Percentiles rank a stretch among this genome's conserved stretches.
These are phyloP conservation scores for Cirrhinus molitorella DNA, from an alignment of 2,797 vertebrate species.

Conservation along the genomic window DNA sequence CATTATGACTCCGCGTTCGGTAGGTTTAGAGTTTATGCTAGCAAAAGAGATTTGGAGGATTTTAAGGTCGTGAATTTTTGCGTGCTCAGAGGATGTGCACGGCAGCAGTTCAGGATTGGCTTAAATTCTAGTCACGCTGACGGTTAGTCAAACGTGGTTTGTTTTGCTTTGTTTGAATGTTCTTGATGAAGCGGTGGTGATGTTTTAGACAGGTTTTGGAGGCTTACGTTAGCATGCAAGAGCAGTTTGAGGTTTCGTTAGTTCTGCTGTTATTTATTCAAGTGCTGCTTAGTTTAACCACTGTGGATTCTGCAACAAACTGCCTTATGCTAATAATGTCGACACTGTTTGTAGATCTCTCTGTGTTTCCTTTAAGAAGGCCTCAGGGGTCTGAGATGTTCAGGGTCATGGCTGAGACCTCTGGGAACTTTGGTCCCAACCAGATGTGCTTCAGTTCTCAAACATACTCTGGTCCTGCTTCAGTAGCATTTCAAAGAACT, in stretches of 20 bases:
- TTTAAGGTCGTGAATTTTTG: constrained; percentile 26
- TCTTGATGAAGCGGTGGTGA: background rate
- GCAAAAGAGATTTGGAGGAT: constrained; percentile 29
- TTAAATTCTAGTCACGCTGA: constrained; percentile 1
- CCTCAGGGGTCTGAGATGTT: constrained; percentile 37
- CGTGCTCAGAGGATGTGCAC: background rate
- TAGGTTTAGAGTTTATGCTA: constrained; percentile 15
- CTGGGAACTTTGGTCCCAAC: constrained; percentile 24
- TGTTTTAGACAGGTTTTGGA: background rate
- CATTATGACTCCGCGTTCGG: background rate
- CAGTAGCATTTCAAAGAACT: constrained; percentile 11
- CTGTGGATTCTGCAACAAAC: background rate
- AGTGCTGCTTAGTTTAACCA: constrained; percentile 10
- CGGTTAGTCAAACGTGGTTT: background rate
- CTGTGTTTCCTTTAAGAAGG: constrained; percentile 36
- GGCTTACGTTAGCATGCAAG: background rate
- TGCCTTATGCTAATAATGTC: constrained; percentile 11
- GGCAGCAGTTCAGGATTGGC: constrained; percentile 21
- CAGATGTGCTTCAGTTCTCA: constrained; percentile 51
- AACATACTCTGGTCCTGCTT: background rate
- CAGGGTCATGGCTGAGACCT: constrained; percentile 35
- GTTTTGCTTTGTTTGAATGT: background rate
- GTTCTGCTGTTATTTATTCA: constrained; percentile 14
- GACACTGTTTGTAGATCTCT: background rate
- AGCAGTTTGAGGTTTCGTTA: constrained; percentile 3